Conservation (phyloP, 2,113 vertebrate genomes). For the Cyanoderma ruficeps region DNA sequence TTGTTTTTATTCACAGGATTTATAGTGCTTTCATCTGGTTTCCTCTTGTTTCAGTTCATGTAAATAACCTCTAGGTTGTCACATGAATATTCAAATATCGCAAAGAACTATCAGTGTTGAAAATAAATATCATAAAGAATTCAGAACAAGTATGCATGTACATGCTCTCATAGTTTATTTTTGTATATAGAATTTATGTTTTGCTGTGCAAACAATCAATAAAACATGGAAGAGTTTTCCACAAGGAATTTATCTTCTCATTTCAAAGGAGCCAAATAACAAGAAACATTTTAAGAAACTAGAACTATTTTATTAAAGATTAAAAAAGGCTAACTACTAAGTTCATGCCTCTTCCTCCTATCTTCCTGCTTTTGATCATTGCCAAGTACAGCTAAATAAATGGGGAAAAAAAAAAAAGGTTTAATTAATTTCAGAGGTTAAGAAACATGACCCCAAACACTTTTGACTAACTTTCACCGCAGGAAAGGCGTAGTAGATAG, state of each 20-base stretch:
- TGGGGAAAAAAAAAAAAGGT: no score
- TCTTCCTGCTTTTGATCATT: neutral
- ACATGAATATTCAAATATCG: conserved; percentile 54
- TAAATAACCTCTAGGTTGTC: conserved; percentile 22
- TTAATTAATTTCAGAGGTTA: neutral
- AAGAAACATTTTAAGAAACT: neutral
- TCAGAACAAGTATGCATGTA: conserved; percentile 26
- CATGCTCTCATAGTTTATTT: conserved; percentile 33
- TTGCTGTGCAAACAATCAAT: conserved; percentile 26
- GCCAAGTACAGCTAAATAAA: neutral
- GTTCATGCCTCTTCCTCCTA: neutral
- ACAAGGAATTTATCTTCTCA: neutral
- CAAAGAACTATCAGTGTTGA: conserved; percentile 34
- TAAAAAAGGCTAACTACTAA: neutral
- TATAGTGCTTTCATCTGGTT: conserved; percentile 19
- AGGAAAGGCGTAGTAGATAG: neutral
- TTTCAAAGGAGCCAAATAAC: neutral
- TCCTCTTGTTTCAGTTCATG: neutral
- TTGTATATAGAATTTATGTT: conserved; percentile 23
- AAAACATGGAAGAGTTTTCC: conserved; percentile 17
- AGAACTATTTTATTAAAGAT: conserved; percentile 1
- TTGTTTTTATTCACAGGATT: conserved; percentile 6
- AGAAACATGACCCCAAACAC: neutral
- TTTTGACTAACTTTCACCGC: neutral
- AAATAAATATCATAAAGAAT: conserved; percentile 53